Evolutionary conservation across 1,140 invertebrate genomes (phyloP).

Genomic region (Drosophila yakuba): DNA sequence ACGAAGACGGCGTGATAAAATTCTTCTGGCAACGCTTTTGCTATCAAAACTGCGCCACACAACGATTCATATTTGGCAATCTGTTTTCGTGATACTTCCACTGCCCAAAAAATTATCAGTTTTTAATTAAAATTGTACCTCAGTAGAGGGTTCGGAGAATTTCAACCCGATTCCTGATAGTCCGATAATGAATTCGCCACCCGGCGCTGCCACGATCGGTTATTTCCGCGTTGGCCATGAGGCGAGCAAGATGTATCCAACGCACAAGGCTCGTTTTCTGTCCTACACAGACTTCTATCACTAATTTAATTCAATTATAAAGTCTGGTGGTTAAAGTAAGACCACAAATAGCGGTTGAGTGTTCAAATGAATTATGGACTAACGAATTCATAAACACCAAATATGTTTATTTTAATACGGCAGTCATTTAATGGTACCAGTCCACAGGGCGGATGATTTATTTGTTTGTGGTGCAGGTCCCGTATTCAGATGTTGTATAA

Average conservation of each 20-base stretch:
- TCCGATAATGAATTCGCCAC: conserved; percentile 15
- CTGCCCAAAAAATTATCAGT: conserved; percentile 36
- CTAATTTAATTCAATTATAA: too few species aligned
- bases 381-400: too few species aligned
- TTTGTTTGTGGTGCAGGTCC: too few species aligned
- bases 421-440: too few species aligned
- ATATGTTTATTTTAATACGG: too few species aligned
- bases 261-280: background rate
- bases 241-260: conserved; percentile 1
- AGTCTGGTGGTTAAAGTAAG: too few species aligned
- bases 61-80: conserved; percentile 37
- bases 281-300: background rate
- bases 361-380: too few species aligned
- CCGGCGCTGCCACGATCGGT: conserved; percentile 5
- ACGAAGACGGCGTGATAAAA: conserved; percentile 17
- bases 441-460: too few species aligned
- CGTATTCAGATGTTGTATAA: too few species aligned
- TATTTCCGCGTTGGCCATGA: background rate
- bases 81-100: conserved; percentile 36
- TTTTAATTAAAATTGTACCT: conserved; percentile 60
- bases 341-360: too few species aligned
- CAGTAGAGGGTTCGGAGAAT: conserved; percentile 35
- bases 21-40: conserved; percentile 21
- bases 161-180: conserved; percentile 34
- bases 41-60: conserved; percentile 19